Evolutionary conservation across 1,140 invertebrate genomes (phyloP), one percentile per base, ranked within the genome.

Genomic region (Pseudoatta argentina): DNA sequence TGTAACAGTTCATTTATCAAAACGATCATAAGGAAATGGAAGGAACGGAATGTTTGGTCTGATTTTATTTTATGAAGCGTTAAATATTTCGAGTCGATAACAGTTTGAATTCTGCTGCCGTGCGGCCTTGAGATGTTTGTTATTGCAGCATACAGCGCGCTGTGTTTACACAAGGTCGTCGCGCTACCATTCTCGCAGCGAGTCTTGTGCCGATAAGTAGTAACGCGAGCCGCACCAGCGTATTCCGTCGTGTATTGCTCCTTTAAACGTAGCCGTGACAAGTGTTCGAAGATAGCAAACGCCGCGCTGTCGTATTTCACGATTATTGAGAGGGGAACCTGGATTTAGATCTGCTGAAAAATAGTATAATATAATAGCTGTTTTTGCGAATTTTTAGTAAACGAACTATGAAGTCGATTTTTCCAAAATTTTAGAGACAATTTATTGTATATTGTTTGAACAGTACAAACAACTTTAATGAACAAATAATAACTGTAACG

Each of bases 1-100:
- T 48, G 14, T 44, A 21, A 48, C 18, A 14, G 12, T 39, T 67
- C 64, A 44, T 67, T 67, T 67, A 48, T 67, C 34, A 67, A 21
- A 39, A 21, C 12, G 64, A 24, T 24, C 24, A 24, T 34, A 44
- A 21, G n/a, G n/a, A 27, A 27, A 27, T 27, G 27, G 1, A 44
- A 44, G 27, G 1, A 44, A 44, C 1, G 18, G 4, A 21, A 67
- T 48, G n/a, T 48, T 67, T 5, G 64, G 34, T 39, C n/a, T 67
- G 34, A 67, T 48, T 67, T 39, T 39, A 21, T 21, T 67, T 67
- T 67, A 44, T 7, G 64, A 7, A 21, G n/a, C 34, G n/a, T 67
- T 67, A 67, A 67, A 67, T 44, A 67, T 67, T 21, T 67, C 34
- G 64, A 67, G 34, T 12, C n/a, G 64, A 67, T 67, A 67, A 67